phyloP scores from a whole-genome alignment of 1,140 invertebrate species.

The Dendrolimus punctatus region DNA sequence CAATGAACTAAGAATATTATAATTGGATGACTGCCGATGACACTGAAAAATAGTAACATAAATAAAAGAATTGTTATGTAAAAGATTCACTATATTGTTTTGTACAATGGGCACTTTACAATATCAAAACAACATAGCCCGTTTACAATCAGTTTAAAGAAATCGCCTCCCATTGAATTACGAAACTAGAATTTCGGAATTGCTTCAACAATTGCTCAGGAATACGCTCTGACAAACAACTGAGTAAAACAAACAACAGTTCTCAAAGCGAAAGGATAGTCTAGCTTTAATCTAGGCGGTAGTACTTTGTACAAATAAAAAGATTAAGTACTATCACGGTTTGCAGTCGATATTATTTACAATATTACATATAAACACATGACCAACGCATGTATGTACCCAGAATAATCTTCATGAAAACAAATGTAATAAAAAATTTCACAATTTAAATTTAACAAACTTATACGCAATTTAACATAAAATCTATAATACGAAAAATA shows the following conservation, averaged over 20 bases:
- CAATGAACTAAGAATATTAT: too few relatives aligned
- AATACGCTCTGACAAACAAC: conserved; percentile 7
- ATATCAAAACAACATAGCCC: conserved; percentile 56
- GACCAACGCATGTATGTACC: too few relatives aligned
- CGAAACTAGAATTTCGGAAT: conserved; percentile 27
- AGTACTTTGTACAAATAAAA: conserved; percentile 1
- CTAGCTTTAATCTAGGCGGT: conserved; percentile 18
- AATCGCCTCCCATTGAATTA: conserved; percentile 26
- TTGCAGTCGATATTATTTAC: conserved; percentile 45
- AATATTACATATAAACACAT: conserved; percentile 9
- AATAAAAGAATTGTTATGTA: conserved; percentile 45
- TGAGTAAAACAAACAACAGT: conserved; percentile 15
- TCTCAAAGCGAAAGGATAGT: conserved; percentile 17
- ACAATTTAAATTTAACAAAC: conserved; percentile 16
- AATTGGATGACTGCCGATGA: too few relatives aligned
- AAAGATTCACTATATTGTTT: conserved; percentile 61
- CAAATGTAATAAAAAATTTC: too few relatives aligned
- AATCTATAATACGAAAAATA: conserved; percentile 26
- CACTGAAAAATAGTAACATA: neutral
- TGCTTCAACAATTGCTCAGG: conserved; percentile 14
- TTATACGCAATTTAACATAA: conserved; percentile 32
- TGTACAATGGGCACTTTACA: conserved; percentile 41
- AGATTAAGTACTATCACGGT: conserved; percentile 55
- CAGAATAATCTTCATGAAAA: too few relatives aligned
- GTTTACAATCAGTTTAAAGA: conserved; percentile 44